Percentiles rank a stretch among this genome's conserved stretches.
These are phyloP conservation scores for Drosophila kambysellisi DNA, from an alignment of 2,888 invertebrate genomes.

Conservation along the genomic window DNA sequence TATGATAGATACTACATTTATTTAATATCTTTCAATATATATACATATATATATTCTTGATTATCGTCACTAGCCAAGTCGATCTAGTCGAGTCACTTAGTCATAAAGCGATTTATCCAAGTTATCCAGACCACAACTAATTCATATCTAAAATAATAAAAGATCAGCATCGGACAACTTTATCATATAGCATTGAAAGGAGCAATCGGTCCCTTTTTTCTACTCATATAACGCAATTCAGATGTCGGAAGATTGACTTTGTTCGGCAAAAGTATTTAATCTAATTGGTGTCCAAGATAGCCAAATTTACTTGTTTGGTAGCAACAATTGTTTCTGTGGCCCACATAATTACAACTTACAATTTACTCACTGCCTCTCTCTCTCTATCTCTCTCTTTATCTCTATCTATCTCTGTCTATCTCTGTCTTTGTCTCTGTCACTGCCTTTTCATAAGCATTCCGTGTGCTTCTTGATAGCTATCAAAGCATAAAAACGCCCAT, in stretches of 20 bases:
- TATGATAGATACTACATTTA: no score
- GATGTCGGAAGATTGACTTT: neutral
- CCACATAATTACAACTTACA: neutral
- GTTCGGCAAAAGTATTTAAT: neutral
- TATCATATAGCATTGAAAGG: neutral
- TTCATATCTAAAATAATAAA: neutral
- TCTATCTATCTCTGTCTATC: neutral
- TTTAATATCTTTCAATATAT: no score
- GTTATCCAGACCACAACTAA: neutral
- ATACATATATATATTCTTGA: neutral
- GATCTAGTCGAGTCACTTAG: no score
- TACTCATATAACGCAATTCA: neutral
- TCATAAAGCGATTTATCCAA: neutral
- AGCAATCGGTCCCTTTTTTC: neutral
- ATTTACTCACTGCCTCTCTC: neutral
- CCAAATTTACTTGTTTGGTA: neutral
- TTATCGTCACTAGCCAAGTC: no score
- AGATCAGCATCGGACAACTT: neutral
- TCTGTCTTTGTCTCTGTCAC: neutral
- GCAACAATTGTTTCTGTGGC: neutral
- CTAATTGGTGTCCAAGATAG: neutral
- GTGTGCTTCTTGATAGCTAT: slow-evolving; percentile 44
- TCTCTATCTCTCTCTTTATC: neutral
- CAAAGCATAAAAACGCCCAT: slow-evolving; percentile 78
- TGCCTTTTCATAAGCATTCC: neutral